Evolutionary conservation across 1,140 invertebrate species (phyloP).

Genomic region (Drosophila orena): DNA sequence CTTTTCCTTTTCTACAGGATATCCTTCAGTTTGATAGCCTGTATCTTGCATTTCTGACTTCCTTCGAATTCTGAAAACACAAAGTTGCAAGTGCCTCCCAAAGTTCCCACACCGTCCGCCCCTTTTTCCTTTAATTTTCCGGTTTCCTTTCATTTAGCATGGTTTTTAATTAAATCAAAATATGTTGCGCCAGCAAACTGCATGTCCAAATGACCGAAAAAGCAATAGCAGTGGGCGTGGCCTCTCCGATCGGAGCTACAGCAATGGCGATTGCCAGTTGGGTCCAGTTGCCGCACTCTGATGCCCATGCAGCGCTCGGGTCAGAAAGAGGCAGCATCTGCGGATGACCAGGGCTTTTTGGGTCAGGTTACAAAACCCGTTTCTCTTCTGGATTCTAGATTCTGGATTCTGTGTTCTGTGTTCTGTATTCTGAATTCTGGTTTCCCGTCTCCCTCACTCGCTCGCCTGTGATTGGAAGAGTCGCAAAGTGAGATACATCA

Average conservation of each 20-base stretch:
- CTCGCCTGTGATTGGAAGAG: constrained; percentile 70
- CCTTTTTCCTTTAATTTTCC: constrained; percentile 6
- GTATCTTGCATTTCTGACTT: background rate
- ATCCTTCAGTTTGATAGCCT: background rate
- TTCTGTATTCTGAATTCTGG: constrained; percentile 47
- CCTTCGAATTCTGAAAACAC: constrained; percentile 17
- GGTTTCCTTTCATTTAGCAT: constrained; percentile 21
- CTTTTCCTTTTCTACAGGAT: background rate
- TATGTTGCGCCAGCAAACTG: constrained; percentile 16
- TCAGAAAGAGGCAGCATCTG: constrained; percentile 43
- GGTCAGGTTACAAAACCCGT: constrained; percentile 72
- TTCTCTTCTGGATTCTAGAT: constrained; percentile 6
- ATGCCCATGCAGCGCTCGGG: constrained; percentile 3
- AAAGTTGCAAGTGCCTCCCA: constrained; percentile 23
- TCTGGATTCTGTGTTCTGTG: constrained; percentile 4
- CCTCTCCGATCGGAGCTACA: constrained; percentile 23
- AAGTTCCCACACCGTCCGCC: too few species aligned
- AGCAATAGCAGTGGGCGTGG: constrained; percentile 41
- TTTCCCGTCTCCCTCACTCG: constrained; percentile 24
- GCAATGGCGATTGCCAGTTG: constrained; percentile 58
- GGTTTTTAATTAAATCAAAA: constrained; percentile 67
- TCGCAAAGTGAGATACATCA: background rate
- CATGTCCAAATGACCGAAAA: background rate
- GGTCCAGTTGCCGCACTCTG: constrained; percentile 12
- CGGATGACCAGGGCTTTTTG: constrained; percentile 49